phyloP scores from a whole-genome alignment of 2,797 vertebrate species.

The Pseudomugil gertrudae region DNA sequence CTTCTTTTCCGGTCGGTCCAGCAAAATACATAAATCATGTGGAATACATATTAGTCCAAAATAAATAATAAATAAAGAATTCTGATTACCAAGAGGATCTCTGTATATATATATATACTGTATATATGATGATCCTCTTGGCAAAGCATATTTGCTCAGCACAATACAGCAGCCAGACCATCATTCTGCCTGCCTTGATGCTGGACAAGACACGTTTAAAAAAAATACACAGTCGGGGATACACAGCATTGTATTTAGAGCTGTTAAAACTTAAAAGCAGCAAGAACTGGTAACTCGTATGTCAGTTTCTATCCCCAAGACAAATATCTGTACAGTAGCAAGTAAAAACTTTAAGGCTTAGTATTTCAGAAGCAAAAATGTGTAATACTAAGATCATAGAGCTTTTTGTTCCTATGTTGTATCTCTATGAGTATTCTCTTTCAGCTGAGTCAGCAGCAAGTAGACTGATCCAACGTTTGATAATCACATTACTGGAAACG shows the following conservation, averaged over 20 bases:
- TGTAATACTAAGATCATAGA: slow-evolving; percentile 1
- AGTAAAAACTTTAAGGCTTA: slow-evolving; percentile 17
- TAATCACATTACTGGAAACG: slow-evolving; percentile 46
- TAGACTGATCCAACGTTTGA: slow-evolving; percentile 49
- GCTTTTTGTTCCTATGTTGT: slow-evolving; percentile 21
- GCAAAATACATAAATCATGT: too few species aligned
- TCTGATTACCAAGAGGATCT: too few species aligned
- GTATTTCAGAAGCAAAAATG: slow-evolving; percentile 19
- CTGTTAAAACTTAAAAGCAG: not conserved
- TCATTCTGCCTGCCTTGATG: too few species aligned
- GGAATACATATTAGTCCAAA: too few species aligned
- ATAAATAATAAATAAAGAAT: too few species aligned
- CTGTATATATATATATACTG: too few species aligned
- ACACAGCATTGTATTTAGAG: not conserved
- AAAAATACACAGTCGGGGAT: too few species aligned
- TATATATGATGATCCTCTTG: too few species aligned
- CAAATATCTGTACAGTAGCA: slow-evolving; percentile 15
- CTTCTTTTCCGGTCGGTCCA: too few species aligned
- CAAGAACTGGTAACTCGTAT: not conserved
- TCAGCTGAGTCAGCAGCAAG: slow-evolving; percentile 50
- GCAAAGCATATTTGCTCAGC: too few species aligned
- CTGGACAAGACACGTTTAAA: too few species aligned
- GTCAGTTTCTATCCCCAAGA: not conserved
- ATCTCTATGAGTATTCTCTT: slow-evolving; percentile 32
- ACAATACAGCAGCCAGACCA: too few species aligned